These are phyloP conservation scores for Spisula solida DNA, from an alignment of 2,888 invertebrate species.

Conservation along the genomic window DNA sequence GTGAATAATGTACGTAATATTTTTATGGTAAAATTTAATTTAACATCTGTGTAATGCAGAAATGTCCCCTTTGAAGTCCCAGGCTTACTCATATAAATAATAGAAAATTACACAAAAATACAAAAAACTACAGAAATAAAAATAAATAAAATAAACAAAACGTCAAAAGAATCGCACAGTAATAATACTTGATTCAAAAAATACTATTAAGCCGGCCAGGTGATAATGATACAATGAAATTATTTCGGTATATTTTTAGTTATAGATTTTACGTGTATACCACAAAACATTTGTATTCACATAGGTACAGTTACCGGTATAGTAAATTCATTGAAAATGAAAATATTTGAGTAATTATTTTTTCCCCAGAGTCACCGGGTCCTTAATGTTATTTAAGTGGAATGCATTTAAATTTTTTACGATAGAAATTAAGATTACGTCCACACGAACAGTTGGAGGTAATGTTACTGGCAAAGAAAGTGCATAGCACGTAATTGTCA, in stretches of 20 bases:
- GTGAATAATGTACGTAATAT: background rate
- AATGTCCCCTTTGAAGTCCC: background rate
- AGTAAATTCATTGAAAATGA: slow-evolving; percentile 1
- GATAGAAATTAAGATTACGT: slow-evolving; percentile 5
- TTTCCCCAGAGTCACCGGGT: background rate
- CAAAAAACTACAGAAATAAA: background rate
- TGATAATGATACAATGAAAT: background rate
- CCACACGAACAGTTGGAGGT: slow-evolving; percentile 9
- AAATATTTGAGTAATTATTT: background rate
- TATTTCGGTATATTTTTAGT: background rate
- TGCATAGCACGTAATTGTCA: background rate
- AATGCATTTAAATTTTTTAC: background rate
- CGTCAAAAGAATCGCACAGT: background rate
- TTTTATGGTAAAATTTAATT: slow-evolving; percentile 7
- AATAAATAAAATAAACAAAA: slow-evolving; percentile 18
- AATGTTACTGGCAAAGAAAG: background rate
- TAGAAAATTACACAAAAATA: background rate
- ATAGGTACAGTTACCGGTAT: background rate
- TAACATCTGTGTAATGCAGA: background rate
- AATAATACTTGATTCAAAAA: background rate
- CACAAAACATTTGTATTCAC: background rate
- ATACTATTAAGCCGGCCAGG: background rate
- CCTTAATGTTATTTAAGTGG: background rate
- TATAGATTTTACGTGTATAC: background rate
- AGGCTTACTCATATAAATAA: background rate